Evolutionary conservation across 2,888 invertebrate genomes (phyloP).

Genomic region (Polydrusus pterygomalis): DNA sequence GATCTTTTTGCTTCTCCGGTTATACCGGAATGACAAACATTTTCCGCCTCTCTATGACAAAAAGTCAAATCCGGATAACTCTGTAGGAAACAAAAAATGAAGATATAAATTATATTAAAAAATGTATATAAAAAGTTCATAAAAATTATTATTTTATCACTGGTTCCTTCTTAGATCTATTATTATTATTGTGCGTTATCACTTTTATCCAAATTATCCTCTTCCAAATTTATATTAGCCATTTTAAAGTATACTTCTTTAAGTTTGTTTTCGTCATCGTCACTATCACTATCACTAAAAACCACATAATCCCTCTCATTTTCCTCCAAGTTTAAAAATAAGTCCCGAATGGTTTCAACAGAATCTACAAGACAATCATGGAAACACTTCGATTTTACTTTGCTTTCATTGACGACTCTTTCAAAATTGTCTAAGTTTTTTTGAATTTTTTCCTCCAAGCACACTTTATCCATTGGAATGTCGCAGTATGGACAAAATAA

Average conservation of each 20-base stretch:
- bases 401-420: neutral
- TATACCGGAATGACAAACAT: too few relatives aligned
- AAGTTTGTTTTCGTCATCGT: constrained; percentile 53
- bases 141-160: too few relatives aligned
- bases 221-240: constrained; percentile 51
- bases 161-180: too few relatives aligned
- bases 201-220: neutral
- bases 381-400: constrained; percentile 37
- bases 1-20: too few relatives aligned
- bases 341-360: constrained; percentile 23
- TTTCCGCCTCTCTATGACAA: too few relatives aligned
- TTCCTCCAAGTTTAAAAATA: constrained; percentile 59
- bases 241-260: constrained; percentile 53
- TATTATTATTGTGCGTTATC: neutral
- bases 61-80: too few relatives aligned
- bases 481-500: constrained; percentile 68
- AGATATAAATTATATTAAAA: constrained; percentile 1
- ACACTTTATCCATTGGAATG: constrained; percentile 63
- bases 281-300: constrained; percentile 61
- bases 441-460: constrained; percentile 30
- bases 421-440: constrained; percentile 32
- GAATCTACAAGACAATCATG: constrained; percentile 43
- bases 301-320: constrained; percentile 59
- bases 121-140: neutral
- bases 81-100: too few relatives aligned